Percentiles rank a stretch among this genome's conserved stretches.
These are phyloP conservation scores for Andrena haemorrhoa DNA, from an alignment of 2,888 invertebrate genomes.

Conservation along the genomic window DNA sequence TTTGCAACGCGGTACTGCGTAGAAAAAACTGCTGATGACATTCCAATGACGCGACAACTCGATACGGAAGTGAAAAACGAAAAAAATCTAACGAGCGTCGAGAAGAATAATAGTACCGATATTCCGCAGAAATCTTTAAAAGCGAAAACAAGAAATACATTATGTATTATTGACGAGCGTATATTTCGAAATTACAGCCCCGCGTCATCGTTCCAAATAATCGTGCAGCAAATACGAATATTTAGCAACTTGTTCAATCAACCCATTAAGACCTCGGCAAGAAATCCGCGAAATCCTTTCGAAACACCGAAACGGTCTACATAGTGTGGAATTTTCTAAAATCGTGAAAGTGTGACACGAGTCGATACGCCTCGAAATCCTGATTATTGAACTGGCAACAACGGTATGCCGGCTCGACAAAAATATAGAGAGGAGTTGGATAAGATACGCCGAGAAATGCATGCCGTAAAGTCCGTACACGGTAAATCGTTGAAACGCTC, in stretches of 20 bases:
- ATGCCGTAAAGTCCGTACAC: neutral
- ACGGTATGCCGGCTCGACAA: neutral
- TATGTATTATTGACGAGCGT: neutral
- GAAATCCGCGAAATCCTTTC: slow-evolving; percentile 13
- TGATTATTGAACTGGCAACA: slow-evolving; percentile 2
- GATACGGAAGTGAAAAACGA: neutral
- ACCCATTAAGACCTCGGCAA: neutral
- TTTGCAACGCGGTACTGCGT: slow-evolving; percentile 61
- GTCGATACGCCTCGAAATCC: slow-evolving; percentile 32
- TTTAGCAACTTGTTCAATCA: neutral
- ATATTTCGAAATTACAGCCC: slow-evolving; percentile 14
- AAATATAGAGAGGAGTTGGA: slow-evolving; percentile 5
- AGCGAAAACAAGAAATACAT: neutral
- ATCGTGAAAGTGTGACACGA: slow-evolving; percentile 54
- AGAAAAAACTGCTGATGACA: slow-evolving; percentile 67
- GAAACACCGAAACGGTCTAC: slow-evolving; percentile 22
- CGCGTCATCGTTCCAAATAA: neutral
- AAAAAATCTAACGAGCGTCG: neutral
- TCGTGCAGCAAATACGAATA: neutral
- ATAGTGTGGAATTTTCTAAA: slow-evolving; percentile 45
- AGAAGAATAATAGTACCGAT: neutral
- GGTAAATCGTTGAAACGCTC: neutral
- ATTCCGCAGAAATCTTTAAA: neutral
- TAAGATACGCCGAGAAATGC: slow-evolving; percentile 20
- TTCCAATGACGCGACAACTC: slow-evolving; percentile 25